Evolutionary conservation across 2,797 vertebrate species (phyloP).

Genomic region (Triplophysa bombifrons): DNA sequence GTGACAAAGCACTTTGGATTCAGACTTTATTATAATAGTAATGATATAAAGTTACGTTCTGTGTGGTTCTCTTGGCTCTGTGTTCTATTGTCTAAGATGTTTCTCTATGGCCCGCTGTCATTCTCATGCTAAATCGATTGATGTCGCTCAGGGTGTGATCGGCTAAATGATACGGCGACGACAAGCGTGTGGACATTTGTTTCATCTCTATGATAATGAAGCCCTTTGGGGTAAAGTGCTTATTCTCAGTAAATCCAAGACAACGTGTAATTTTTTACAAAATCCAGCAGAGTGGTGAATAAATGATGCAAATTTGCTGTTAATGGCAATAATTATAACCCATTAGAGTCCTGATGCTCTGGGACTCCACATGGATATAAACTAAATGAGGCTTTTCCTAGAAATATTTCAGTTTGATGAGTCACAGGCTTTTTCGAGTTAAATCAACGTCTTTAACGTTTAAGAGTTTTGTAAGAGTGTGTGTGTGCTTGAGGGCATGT

Average conservation of each 20-base stretch:
- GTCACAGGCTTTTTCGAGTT: neutral
- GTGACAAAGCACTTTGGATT: neutral
- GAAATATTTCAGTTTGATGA: conserved; percentile 1
- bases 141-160: neutral
- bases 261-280: neutral
- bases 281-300: neutral
- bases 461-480: neutral
- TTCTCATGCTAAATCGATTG: neutral
- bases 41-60: neutral
- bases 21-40: neutral
- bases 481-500: neutral
- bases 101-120: neutral
- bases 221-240: neutral
- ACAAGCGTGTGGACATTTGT: neutral
- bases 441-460: neutral
- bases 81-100: neutral
- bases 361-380: conserved; percentile 8
- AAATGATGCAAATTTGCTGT: conserved; percentile 22
- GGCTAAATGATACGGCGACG: neutral
- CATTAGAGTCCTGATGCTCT: conserved; percentile 24
- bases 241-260: neutral
- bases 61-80: neutral
- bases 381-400: neutral
- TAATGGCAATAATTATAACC: conserved; percentile 25
- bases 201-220: conserved; percentile 7